Conservation (phyloP, 1,140 invertebrate species). For the Meloidogyne chitwoodi region DNA sequence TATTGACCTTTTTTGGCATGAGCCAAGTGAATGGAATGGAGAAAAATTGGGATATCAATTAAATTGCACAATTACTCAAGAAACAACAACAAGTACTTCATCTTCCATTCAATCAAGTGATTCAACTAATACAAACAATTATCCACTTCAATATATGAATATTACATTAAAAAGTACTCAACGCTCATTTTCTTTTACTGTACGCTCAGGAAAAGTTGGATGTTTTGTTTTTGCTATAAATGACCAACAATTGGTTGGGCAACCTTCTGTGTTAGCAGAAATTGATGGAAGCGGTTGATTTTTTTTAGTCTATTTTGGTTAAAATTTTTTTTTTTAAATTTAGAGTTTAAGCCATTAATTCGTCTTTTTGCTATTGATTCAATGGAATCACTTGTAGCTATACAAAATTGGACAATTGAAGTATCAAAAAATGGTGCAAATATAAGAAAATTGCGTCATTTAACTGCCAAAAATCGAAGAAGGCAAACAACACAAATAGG, state of each 20-base stretch:
- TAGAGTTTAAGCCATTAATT: constrained; percentile 54
- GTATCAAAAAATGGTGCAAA: background rate
- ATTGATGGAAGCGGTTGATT: constrained; percentile 56
- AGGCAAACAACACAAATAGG: constrained; percentile 8
- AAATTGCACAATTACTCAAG: background rate
- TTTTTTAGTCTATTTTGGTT: background rate
- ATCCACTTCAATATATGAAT: background rate
- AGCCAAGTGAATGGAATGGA: constrained; percentile 58
- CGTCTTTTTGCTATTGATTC: constrained; percentile 59
- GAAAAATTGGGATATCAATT: constrained; percentile 43
- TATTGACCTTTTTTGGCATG: constrained; percentile 58
- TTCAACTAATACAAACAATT: background rate
- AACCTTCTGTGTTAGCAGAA: constrained; percentile 35
- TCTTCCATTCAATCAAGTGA: background rate
- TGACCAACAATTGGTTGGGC: constrained; percentile 52
- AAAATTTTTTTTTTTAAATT: background rate
- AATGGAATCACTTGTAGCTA: constrained; percentile 44
- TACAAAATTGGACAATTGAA: constrained; percentile 50
- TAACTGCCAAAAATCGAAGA: constrained; percentile 8
- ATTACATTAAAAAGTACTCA: constrained; percentile 9
- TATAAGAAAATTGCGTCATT: background rate
- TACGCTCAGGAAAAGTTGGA: constrained; percentile 53
- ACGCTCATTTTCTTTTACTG: constrained; percentile 43
- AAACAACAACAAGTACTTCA: background rate
- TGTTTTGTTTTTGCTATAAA: constrained; percentile 55